Evolutionary conservation across 2,797 vertebrate species (phyloP).

Genomic region (Falco biarmicus): DNA sequence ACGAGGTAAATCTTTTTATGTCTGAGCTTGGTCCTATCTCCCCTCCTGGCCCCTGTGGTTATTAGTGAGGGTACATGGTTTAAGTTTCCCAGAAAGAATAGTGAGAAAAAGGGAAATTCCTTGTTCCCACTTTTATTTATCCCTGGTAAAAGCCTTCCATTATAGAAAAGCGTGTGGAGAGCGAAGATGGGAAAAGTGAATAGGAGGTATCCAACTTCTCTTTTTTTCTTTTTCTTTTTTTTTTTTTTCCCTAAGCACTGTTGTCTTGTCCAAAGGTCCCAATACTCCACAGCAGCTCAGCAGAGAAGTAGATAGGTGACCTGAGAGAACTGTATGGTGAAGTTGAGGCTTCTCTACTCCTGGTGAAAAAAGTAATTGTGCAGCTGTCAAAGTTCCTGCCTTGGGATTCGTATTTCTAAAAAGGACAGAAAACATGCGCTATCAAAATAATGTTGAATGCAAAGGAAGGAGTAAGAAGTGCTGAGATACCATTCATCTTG

Average conservation of each 20-base stretch:
- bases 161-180: not conserved
- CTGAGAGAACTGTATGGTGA: not conserved
- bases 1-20: accelerated
- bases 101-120: not conserved
- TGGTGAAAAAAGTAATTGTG: not conserved
- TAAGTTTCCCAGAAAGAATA: not conserved
- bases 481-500: not conserved
- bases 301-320: not conserved
- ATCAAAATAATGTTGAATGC: not conserved
- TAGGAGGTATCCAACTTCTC: not conserved
- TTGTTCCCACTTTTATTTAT: not conserved
- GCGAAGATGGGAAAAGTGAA: not conserved
- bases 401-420: not conserved
- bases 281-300: not conserved
- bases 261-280: not conserved
- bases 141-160: not conserved
- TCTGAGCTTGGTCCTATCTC: not conserved
- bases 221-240: not conserved
- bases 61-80: not conserved
- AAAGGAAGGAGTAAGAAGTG: not conserved
- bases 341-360: not conserved
- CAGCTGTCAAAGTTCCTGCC: not conserved
- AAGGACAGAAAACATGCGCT: not conserved
- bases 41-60: not conserved
- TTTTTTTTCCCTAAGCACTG: not conserved